Evolutionary conservation across 1,140 invertebrate species (phyloP), one percentile per base, ranked within the genome.

Genomic region (Drosophila tani): DNA sequence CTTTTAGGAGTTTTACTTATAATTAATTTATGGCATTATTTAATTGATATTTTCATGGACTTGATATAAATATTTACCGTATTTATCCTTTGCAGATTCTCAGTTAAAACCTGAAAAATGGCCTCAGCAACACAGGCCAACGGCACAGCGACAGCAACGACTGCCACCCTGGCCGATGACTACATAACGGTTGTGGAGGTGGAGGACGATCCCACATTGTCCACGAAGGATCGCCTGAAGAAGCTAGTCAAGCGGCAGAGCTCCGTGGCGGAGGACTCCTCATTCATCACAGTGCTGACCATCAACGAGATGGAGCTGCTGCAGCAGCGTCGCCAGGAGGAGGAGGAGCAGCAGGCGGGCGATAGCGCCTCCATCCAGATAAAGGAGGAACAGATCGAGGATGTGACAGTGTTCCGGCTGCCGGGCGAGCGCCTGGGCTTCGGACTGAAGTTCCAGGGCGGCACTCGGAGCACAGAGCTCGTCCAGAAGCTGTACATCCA

Each of bases 401-500:
- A 97, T 92, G 95, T 98, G 17, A 94, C 96, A 40, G 96, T 98
- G 11, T 97, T 96, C 81, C 94, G 98, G 62, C 94, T 98, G 59
- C 97, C 97, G 0, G 98, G 97, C 0, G 98, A 98, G 92, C 95
- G 97, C 45, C 93, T 99, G 1, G 98, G 98, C 0, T 97, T 99
- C 86, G 97, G 97, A 0, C 93, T 99, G 0, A 97, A 98, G 91
- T 98, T 99, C 91, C 97, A 98, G 93, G 97, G 97, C 38, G 97
- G 97, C 5, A 96, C 96, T 5, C 96, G 96, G 73, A 96, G 95
- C 24, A 94, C 94, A 12, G 96, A 97, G 86, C 95, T 95, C 53
- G 95, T 97, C 5, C 93, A 94, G 9, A 94, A 96, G 68, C 94
- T 99, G 19, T 96, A 97, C 57, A 97, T 99, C 58, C 97, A 98